phyloP scores from a whole-genome alignment of 2,797 vertebrate genomes.

The Sebastes jordani region DNA sequence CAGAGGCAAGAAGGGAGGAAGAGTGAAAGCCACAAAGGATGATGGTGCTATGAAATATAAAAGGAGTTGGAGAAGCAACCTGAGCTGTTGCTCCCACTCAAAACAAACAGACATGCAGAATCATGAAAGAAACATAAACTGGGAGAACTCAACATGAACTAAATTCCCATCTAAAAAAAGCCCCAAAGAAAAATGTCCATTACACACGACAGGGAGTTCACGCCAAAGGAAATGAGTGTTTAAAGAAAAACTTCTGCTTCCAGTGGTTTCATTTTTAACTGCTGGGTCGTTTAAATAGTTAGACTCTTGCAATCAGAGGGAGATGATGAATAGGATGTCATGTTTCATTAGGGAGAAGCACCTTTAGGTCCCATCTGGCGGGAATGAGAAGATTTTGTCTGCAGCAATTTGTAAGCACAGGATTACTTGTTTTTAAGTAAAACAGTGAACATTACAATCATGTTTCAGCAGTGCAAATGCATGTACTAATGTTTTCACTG shows the following conservation, averaged over 20 bases:
- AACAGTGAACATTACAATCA: neutral
- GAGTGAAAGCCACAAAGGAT: neutral
- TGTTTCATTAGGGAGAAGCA: neutral
- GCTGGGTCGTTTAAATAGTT: neutral
- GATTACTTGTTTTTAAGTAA: too few species aligned
- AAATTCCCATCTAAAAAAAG: neutral
- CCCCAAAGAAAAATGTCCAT: neutral
- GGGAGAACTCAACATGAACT: neutral
- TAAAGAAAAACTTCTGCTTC: neutral
- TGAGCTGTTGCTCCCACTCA: neutral
- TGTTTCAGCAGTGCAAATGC: neutral
- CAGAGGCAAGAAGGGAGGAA: neutral
- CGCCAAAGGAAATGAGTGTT: neutral
- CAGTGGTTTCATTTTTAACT: slow-evolving; percentile 10
- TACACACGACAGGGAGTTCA: neutral
- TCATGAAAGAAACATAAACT: slow-evolving; percentile 16
- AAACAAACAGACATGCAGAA: slow-evolving; percentile 7
- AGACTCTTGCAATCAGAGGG: neutral
- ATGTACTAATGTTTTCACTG: neutral
- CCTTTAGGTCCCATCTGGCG: neutral
- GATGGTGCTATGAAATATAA: slow-evolving; percentile 2
- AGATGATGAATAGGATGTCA: neutral
- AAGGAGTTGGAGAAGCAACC: neutral
- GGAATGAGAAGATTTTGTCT: neutral
- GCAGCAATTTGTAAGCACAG: neutral